These are phyloP conservation scores for Triplophysa tibetana DNA, from an alignment of 2,113 vertebrate species.

Conservation along the genomic window DNA sequence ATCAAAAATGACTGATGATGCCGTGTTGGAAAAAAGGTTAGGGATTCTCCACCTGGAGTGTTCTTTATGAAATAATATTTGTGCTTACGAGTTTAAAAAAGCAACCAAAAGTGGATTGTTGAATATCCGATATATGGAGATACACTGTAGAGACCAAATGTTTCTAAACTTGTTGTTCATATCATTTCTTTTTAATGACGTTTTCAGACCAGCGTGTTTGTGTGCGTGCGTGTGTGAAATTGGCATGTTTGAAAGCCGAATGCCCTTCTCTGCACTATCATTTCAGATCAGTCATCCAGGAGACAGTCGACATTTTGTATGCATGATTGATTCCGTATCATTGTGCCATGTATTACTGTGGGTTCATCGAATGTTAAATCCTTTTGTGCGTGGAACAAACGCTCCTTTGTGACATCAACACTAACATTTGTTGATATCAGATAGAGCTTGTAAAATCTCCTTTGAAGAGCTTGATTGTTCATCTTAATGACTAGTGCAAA, in stretches of 20 bases:
- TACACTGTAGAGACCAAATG: slow-evolving; percentile 60
- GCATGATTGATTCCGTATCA: slow-evolving; percentile 31
- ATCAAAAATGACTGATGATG: slow-evolving; percentile 25
- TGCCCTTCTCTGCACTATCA: slow-evolving; percentile 72
- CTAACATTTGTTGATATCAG: not conserved
- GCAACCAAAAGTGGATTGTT: slow-evolving; percentile 52
- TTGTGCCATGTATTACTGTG: slow-evolving; percentile 1
- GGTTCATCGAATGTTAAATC: slow-evolving; percentile 39
- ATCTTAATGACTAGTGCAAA: not conserved
- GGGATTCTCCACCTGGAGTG: slow-evolving; percentile 33
- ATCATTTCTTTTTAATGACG: slow-evolving; percentile 21
- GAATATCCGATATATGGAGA: slow-evolving; percentile 56
- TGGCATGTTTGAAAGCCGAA: slow-evolving; percentile 61
- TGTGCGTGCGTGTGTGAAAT: slow-evolving; percentile 14
- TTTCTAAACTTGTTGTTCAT: slow-evolving; percentile 44
- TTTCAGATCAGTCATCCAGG: slow-evolving; percentile 53
- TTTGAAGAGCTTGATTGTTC: slow-evolving; percentile 6
- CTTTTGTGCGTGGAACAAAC: slow-evolving; percentile 23
- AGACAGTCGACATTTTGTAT: slow-evolving; percentile 41
- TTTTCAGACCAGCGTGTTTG: slow-evolving; percentile 32
- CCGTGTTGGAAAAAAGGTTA: slow-evolving; percentile 24
- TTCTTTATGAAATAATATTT: slow-evolving; percentile 13
- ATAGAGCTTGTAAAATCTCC: not conserved
- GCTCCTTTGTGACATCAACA: not conserved
- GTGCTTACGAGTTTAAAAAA: slow-evolving; percentile 7